Evolutionary conservation across 2,888 invertebrate genomes (phyloP).

Genomic region (Sinotaia quadrata): DNA sequence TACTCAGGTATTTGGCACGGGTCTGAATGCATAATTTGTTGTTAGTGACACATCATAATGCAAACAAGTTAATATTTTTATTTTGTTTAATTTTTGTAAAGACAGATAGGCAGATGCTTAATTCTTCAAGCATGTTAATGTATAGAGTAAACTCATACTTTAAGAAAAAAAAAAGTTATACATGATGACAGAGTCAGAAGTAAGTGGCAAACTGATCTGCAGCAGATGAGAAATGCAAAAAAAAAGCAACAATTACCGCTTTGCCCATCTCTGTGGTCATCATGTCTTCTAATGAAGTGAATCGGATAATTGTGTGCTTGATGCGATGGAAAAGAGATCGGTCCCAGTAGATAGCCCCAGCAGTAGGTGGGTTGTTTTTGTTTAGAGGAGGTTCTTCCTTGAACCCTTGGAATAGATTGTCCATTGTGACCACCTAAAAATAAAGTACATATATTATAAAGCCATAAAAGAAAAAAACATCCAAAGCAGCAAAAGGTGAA

Average conservation of each 20-base stretch:
- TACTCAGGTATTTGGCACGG: slow-evolving; percentile 83
- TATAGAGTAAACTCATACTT: not conserved
- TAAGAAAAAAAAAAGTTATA: not conserved
- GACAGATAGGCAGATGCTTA: not conserved
- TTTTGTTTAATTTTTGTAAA: too few species aligned
- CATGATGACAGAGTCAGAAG: not conserved
- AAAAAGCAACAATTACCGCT: slow-evolving; percentile 71
- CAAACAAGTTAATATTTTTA: too few species aligned
- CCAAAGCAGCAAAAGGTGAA: too few species aligned
- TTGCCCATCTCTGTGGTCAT: slow-evolving; percentile 81
- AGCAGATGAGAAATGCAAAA: too few species aligned
- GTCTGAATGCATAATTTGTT: too few species aligned
- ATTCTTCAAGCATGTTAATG: not conserved
- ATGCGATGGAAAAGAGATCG: slow-evolving; percentile 84
- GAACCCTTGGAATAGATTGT: slow-evolving; percentile 66
- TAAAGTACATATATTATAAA: too few species aligned
- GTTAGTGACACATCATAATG: too few species aligned
- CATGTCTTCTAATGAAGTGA: slow-evolving; percentile 83
- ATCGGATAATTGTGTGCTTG: slow-evolving; percentile 85
- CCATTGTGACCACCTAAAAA: slow-evolving; percentile 78
- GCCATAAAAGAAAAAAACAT: too few species aligned
- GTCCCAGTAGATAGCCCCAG: slow-evolving; percentile 90
- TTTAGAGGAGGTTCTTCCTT: slow-evolving; percentile 79
- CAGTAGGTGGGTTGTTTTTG: slow-evolving; percentile 84
- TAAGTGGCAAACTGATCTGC: too few species aligned